phyloP scores from a whole-genome alignment of 2,888 invertebrate genomes.

The Candidula unifasciata region DNA sequence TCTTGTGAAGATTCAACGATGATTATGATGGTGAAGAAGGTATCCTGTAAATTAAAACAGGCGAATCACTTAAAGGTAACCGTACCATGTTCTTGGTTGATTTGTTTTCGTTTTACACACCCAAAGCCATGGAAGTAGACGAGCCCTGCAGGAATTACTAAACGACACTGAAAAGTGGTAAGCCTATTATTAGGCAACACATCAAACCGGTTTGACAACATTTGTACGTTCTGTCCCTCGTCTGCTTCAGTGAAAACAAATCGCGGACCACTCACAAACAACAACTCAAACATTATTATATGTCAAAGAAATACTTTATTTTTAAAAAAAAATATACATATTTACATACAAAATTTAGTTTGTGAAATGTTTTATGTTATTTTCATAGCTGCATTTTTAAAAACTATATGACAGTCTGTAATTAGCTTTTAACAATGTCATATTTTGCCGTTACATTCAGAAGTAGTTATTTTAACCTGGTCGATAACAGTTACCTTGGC shows the following conservation, averaged over 20 bases:
- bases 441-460: too few relatives aligned
- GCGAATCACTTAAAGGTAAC: neutral
- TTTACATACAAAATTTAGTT: too few relatives aligned
- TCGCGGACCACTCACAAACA: neutral
- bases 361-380: too few relatives aligned
- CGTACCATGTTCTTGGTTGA: slow-evolving; percentile 23
- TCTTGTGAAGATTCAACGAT: too few relatives aligned
- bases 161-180: neutral
- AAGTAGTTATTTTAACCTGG: neutral
- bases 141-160: neutral
- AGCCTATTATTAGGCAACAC: slow-evolving; percentile 26
- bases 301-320: neutral
- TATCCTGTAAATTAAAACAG: neutral
- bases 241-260: neutral
- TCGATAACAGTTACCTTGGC: slow-evolving; percentile 1
- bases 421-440: too few relatives aligned
- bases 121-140: neutral
- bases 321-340: too few relatives aligned
- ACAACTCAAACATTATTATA: neutral
- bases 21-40: too few relatives aligned
- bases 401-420: too few relatives aligned
- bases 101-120: slow-evolving; percentile 15
- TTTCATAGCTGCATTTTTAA: too few relatives aligned
- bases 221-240: neutral
- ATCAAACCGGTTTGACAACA: slow-evolving; percentile 34